Conservation (phyloP, 2,888 invertebrate genomes). For the Drosophila yooni region DNA sequence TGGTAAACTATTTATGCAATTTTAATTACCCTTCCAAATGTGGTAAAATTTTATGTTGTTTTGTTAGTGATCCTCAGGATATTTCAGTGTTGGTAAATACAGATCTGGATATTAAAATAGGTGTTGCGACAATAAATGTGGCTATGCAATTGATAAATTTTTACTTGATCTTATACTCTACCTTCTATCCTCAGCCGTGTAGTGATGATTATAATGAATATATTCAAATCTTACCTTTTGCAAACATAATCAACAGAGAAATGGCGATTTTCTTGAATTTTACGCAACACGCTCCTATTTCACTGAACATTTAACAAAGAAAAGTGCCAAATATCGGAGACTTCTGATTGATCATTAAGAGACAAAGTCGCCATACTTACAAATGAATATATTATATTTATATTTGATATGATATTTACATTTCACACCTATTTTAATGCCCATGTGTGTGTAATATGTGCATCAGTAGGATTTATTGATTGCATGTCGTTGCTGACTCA, state of each 20-base stretch:
- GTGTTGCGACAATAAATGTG: background rate
- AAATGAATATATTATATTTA: background rate
- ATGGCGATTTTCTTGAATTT: background rate
- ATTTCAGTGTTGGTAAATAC: background rate
- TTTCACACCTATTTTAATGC: background rate
- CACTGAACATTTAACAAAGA: background rate
- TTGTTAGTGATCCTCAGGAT: background rate
- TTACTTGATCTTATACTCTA: background rate
- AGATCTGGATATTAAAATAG: background rate
- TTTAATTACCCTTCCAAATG: background rate
- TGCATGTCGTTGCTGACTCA: constrained; percentile 59
- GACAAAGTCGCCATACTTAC: background rate
- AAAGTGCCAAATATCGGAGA: background rate
- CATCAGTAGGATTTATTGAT: constrained; percentile 22
- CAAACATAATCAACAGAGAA: background rate
- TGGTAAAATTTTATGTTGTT: background rate
- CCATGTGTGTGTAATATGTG: background rate
- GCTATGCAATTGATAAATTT: background rate
- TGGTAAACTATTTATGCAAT: background rate
- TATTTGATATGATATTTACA: background rate
- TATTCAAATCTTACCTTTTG: background rate
- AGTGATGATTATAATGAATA: background rate
- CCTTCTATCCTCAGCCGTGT: background rate
- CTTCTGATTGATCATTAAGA: background rate
- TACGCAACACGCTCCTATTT: background rate